Evolutionary conservation across 2,113 vertebrate species (phyloP).

Genomic region (Sturnus vulgaris): DNA sequence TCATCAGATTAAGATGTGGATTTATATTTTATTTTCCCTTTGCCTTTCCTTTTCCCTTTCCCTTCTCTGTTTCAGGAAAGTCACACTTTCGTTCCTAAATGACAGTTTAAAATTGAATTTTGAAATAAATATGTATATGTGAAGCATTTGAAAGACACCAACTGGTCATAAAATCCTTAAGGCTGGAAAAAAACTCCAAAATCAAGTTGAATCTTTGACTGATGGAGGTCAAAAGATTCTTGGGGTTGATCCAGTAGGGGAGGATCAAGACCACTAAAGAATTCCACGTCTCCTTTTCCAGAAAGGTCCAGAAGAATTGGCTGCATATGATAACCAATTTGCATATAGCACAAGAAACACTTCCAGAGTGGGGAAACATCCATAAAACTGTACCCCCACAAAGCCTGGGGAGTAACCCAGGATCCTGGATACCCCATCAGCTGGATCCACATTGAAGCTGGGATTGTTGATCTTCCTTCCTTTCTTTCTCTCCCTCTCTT

Average conservation of each 20-base stretch:
- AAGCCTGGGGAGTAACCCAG: rapidly evolving
- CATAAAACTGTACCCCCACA: not conserved
- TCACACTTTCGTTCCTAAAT: not conserved
- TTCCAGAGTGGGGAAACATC: not conserved
- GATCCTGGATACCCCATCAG: not conserved
- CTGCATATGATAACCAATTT: not conserved
- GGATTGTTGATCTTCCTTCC: not conserved
- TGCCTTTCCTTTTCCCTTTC: not conserved
- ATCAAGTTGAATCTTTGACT: not conserved
- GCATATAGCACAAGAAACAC: not conserved
- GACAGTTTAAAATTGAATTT: not conserved
- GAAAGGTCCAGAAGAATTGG: not conserved
- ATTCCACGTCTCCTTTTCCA: not conserved
- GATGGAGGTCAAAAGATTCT: not conserved
- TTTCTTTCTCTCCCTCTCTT: not conserved
- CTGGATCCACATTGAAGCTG: not conserved
- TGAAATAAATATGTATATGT: not conserved
- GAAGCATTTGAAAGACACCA: not conserved
- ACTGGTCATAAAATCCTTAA: not conserved
- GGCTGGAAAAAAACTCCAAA: not conserved
- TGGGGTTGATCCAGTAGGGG: not conserved
- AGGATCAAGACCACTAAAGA: not conserved
- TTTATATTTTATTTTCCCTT: not conserved
- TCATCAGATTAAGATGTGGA: not conserved
- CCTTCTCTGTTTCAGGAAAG: not conserved